Percentiles rank a stretch among this genome's conserved stretches.
Conservation (phyloP, 2,113 vertebrate species). For the Centropus unirufus region DNA sequence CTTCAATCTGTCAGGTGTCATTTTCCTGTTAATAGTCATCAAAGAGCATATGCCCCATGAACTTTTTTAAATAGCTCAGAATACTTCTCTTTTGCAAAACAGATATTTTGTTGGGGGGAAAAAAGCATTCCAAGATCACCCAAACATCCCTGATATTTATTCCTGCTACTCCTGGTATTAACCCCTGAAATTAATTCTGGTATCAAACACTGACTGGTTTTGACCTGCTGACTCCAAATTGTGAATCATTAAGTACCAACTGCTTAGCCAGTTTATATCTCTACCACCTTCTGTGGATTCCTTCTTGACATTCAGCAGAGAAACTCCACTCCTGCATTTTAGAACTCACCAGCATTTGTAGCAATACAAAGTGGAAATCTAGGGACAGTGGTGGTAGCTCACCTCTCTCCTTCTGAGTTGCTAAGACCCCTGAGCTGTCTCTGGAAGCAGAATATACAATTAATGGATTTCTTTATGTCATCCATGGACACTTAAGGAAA, state of each 20-base stretch:
- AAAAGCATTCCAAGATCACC: background rate
- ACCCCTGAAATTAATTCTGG: background rate
- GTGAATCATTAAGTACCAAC: background rate
- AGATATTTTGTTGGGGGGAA: fast-evolving
- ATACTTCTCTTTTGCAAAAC: background rate
- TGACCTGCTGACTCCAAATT: background rate
- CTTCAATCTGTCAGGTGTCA: background rate
- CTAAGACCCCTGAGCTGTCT: background rate
- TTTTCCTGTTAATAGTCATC: constrained; percentile 22
- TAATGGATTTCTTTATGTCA: background rate
- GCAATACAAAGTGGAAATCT: background rate
- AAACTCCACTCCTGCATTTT: background rate
- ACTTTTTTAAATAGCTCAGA: background rate
- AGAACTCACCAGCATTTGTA: background rate
- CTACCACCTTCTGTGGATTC: background rate
- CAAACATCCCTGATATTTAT: background rate
- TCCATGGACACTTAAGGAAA: background rate
- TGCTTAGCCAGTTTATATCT: background rate
- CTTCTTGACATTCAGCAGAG: background rate
- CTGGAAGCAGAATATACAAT: background rate
- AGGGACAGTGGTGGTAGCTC: background rate
- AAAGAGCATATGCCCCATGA: background rate
- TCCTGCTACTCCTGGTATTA: background rate
- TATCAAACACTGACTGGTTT: background rate
- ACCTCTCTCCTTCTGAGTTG: background rate